Evolutionary conservation across 2,888 invertebrate species (phyloP).

Genomic region (Abrostola triplasia): DNA sequence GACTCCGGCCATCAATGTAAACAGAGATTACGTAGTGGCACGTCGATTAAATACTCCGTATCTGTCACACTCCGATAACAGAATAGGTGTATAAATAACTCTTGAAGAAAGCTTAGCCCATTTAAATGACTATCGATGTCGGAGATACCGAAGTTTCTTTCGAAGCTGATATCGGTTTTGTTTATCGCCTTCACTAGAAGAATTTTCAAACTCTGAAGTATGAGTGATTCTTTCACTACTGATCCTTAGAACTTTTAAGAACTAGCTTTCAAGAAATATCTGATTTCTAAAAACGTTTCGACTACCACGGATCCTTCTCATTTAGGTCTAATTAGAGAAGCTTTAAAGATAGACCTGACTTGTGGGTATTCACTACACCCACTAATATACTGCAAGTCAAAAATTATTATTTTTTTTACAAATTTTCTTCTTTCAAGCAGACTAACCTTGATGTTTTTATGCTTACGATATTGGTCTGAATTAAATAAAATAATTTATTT

Average conservation of each 20-base stretch:
- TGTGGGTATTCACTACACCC: no score
- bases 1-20: slow-evolving; percentile 42
- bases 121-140: slow-evolving; percentile 46
- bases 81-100: slow-evolving; percentile 46
- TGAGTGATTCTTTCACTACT: slow-evolving; percentile 30
- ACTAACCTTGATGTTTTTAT: no score
- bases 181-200: slow-evolving; percentile 34
- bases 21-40: slow-evolving; percentile 49
- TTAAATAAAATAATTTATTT: neutral
- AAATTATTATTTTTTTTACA: no score
- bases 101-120: slow-evolving; percentile 41
- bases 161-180: slow-evolving; percentile 32
- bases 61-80: slow-evolving; percentile 40
- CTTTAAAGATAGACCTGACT: no score
- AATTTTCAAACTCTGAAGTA: slow-evolving; percentile 33
- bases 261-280: slow-evolving; percentile 19
- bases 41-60: slow-evolving; percentile 46
- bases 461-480: no score
- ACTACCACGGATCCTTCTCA: no score
- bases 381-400: no score
- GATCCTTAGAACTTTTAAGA: slow-evolving; percentile 28
- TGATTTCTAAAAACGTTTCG: neutral
- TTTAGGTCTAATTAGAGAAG: no score
- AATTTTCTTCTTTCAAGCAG: no score
- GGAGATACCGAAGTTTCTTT: slow-evolving; percentile 37